These are phyloP conservation scores for Peromyscus polionotus DNA, from an alignment of 2,113 vertebrate genomes.

Conservation along the genomic window DNA sequence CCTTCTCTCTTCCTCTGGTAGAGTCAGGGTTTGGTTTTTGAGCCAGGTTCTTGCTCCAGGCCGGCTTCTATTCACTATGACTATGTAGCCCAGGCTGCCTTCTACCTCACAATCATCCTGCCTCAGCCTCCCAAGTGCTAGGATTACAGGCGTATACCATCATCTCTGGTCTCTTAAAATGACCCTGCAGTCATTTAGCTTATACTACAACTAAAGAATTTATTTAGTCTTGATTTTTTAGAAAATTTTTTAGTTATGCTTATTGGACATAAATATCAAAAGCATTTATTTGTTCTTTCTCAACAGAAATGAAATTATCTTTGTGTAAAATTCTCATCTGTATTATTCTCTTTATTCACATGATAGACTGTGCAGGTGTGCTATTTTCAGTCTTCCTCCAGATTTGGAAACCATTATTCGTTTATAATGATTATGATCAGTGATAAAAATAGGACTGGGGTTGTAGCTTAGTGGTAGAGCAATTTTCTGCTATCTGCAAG, in stretches of 20 bases:
- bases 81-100: background rate
- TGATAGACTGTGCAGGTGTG: background rate
- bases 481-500: background rate
- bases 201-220: slow-evolving; percentile 36
- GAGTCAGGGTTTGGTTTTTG: background rate
- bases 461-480: background rate
- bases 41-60: background rate
- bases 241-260: slow-evolving; percentile 14
- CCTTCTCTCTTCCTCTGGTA: background rate
- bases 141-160: background rate
- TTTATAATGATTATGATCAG: slow-evolving; percentile 3
- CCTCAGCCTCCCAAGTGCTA: background rate
- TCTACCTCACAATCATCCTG: background rate
- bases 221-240: slow-evolving; percentile 13
- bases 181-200: slow-evolving; percentile 41
- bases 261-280: background rate
- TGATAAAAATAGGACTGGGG: background rate
- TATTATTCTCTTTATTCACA: slow-evolving; percentile 10
- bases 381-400: slow-evolving; percentile 16
- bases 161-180: background rate
- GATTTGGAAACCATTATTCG: background rate
- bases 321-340: slow-evolving; percentile 22
- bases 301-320: slow-evolving; percentile 31
- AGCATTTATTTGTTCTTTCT: slow-evolving; percentile 32
- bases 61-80: background rate